phyloP scores from a whole-genome alignment of 2,888 invertebrate species.

The Macrophya alboannulata region DNA sequence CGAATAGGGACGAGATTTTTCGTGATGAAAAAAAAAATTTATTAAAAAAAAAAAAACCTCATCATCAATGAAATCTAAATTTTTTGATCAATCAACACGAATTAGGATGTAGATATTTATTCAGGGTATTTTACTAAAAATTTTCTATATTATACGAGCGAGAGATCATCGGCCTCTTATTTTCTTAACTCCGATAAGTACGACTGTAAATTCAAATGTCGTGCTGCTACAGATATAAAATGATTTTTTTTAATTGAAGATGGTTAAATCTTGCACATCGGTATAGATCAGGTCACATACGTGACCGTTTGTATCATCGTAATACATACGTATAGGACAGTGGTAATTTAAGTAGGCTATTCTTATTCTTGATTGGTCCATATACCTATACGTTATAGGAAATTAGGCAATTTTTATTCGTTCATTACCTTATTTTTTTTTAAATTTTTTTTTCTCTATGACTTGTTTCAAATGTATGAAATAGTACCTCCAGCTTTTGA shows the following conservation, averaged over 20 bases:
- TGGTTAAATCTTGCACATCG: constrained; percentile 12
- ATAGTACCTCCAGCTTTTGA: too few species aligned
- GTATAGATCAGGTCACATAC: constrained; percentile 34
- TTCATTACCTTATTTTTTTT: background rate
- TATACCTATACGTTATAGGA: background rate
- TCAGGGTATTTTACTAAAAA: background rate
- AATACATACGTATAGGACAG: background rate
- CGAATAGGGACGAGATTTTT: too few species aligned
- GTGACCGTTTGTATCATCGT: constrained; percentile 33
- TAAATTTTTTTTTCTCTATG: background rate
- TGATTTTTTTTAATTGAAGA: constrained; percentile 35
- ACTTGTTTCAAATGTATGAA: background rate
- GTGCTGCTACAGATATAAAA: background rate
- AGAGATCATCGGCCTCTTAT: background rate
- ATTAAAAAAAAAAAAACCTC: too few species aligned
- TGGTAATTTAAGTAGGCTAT: background rate
- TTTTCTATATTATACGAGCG: background rate
- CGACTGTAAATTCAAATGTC: background rate
- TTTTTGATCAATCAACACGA: too few species aligned
- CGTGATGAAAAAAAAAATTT: too few species aligned
- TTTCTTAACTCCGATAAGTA: background rate
- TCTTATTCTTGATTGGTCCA: background rate
- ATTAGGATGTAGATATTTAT: too few species aligned
- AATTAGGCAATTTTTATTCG: background rate
- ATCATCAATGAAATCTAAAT: too few species aligned